Evolutionary conservation across 2,113 vertebrate genomes (phyloP), one percentile per base, ranked within the genome.

Genomic region (Argyrosomus japonicus): DNA sequence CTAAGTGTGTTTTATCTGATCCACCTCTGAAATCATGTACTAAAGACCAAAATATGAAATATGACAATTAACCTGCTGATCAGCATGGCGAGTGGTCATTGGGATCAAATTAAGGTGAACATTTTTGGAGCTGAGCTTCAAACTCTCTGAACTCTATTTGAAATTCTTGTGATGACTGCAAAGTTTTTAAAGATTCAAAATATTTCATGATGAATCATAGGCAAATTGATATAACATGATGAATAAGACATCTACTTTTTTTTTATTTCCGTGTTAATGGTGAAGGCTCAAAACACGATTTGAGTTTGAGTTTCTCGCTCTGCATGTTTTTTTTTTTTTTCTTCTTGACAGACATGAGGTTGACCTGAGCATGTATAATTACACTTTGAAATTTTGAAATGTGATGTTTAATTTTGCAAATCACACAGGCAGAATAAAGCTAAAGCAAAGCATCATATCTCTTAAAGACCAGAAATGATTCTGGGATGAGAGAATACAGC

Each of bases 171-270:
- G 74, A 75, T 64, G 64, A 40, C 48, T 29, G 17, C 53, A 64
- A 72, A 23, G 61, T 75, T 79, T 57, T 25, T 65, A 64, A 77
- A 21, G 12, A 63, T 67, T 72, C 53, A 47, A 43, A 83, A 71
- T 61, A 47, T 68, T 69, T 60, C 77, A 63, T 19, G 15, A 43
- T 27, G 54, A 62, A 74, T 79, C 67, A 56, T 14, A 70, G 48
- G 40, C 4, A 36, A 58, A 27, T 2, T 13, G 1, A 0, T 18
- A 18, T 50, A 61, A 60, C 29, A 76, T 69, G 68, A 87, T 68
- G 53, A 83, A 73, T 73, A 48, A 25, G 29, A 48, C 21, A 68
- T 70, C 9, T 18, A 36, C 23, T 58, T 61, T 10, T n/a, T n/a
- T 3, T n/a, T 74, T 25, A n/a, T 63, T 57, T 5, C 68, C 21